phyloP scores from a whole-genome alignment of 2,888 invertebrate species.

The Polietes domitor region DNA sequence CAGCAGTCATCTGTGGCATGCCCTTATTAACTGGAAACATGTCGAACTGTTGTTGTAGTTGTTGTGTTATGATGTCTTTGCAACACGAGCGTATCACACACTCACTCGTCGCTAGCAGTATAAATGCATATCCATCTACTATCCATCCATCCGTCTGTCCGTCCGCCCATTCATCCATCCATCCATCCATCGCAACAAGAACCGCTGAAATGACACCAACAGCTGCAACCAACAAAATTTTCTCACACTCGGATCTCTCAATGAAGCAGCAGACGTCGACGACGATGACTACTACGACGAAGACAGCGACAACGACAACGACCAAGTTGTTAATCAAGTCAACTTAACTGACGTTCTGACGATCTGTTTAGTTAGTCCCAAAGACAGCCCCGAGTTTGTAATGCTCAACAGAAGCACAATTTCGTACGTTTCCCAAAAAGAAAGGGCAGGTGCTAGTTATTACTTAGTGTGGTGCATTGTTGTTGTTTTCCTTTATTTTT shows the following conservation, averaged over 20 bases:
- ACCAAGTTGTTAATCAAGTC: slow-evolving; percentile 66
- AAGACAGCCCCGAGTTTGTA: slow-evolving; percentile 31
- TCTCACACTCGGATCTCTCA: slow-evolving; percentile 77
- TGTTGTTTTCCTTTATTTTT: slow-evolving; percentile 39
- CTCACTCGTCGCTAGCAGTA: not conserved
- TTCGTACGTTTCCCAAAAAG: slow-evolving; percentile 71
- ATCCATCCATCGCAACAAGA: slow-evolving; percentile 63
- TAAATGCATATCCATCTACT: slow-evolving; percentile 3
- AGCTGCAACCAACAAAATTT: slow-evolving; percentile 79
- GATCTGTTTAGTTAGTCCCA: slow-evolving; percentile 34
- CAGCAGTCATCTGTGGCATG: slow-evolving; percentile 1
- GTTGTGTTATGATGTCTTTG: slow-evolving; percentile 57
- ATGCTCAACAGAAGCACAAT: slow-evolving; percentile 79
- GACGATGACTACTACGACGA: not conserved
- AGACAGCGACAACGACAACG: slow-evolving; percentile 7
- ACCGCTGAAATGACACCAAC: slow-evolving; percentile 71
- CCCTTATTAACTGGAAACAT: slow-evolving; percentile 48
- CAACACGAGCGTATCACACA: slow-evolving; percentile 64
- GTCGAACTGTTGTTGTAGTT: slow-evolving; percentile 52
- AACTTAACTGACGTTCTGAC: slow-evolving; percentile 56
- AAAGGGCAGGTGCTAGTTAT: slow-evolving; percentile 79
- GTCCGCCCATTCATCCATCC: not conserved
- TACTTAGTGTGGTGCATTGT: slow-evolving; percentile 16
- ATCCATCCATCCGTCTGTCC: not conserved
- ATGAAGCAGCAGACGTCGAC: slow-evolving; percentile 44